Conservation (phyloP, 2,113 vertebrate genomes). For the Apteryx mantelli region DNA sequence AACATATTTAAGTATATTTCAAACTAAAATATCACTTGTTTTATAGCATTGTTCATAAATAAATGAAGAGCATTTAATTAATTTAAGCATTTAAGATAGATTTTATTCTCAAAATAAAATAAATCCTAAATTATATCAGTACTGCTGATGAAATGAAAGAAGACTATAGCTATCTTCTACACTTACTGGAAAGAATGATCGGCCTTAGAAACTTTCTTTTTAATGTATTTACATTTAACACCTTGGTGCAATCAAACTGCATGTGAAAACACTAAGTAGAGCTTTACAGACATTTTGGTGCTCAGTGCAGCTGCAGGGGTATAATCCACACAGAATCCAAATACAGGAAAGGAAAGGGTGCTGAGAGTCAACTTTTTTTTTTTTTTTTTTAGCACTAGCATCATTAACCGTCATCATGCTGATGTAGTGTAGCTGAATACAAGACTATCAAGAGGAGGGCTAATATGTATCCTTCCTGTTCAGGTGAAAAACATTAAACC, state of each 20-base stretch:
- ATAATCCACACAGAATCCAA: neutral
- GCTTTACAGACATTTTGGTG: neutral
- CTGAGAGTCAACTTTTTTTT: neutral
- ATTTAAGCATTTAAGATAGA: neutral
- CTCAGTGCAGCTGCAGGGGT: neutral
- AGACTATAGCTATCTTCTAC: neutral
- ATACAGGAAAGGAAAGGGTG: neutral
- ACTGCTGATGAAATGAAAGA: neutral
- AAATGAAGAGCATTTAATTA: neutral
- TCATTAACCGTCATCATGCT: neutral
- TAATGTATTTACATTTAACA: neutral
- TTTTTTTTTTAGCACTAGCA: neutral
- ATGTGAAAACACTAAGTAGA: slow-evolving; percentile 1
- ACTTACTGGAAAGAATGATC: neutral
- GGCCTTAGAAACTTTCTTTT: neutral
- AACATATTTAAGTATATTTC: slow-evolving; percentile 7
- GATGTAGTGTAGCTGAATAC: neutral
- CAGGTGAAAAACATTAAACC: neutral
- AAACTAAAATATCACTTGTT: neutral
- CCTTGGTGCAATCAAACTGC: neutral
- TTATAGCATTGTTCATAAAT: neutral
- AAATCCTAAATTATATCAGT: neutral
- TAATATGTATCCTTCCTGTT: neutral
- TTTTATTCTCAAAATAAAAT: neutral
- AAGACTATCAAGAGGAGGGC: neutral